phyloP scores from a whole-genome alignment of 2,888 invertebrate genomes.

The Metallyticus violacea region DNA sequence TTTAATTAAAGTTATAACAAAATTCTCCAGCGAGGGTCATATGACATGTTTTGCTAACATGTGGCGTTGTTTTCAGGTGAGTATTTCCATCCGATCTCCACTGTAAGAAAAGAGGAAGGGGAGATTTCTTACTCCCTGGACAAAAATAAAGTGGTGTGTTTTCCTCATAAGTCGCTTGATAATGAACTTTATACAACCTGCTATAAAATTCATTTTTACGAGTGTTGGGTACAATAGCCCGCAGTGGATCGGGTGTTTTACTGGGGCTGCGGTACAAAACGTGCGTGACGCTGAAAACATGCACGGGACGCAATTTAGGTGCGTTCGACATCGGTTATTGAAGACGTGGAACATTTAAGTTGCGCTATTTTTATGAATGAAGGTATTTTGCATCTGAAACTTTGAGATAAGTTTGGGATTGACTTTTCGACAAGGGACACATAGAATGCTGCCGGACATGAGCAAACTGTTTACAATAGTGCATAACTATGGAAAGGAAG shows the following conservation, averaged over 20 bases:
- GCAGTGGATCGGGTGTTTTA: neutral
- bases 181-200: neutral
- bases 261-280: no score
- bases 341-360: neutral
- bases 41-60: neutral
- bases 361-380: no score
- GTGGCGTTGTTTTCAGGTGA: neutral
- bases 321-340: neutral
- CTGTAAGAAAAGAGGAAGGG: neutral
- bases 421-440: no score
- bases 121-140: neutral
- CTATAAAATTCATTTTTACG: neutral
- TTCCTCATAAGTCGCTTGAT: neutral
- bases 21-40: no score
- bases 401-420: no score
- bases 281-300: neutral
- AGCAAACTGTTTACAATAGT: no score
- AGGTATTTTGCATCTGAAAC: no score
- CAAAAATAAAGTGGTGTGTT: neutral
- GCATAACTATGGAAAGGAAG: no score
- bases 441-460: no score
- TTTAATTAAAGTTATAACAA: no score
- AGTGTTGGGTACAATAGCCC: neutral
- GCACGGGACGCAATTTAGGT: neutral
- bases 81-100: neutral